These are phyloP conservation scores for Meriones psammophilus DNA, from an alignment of 2,797 vertebrate genomes.

Conservation along the genomic window DNA sequence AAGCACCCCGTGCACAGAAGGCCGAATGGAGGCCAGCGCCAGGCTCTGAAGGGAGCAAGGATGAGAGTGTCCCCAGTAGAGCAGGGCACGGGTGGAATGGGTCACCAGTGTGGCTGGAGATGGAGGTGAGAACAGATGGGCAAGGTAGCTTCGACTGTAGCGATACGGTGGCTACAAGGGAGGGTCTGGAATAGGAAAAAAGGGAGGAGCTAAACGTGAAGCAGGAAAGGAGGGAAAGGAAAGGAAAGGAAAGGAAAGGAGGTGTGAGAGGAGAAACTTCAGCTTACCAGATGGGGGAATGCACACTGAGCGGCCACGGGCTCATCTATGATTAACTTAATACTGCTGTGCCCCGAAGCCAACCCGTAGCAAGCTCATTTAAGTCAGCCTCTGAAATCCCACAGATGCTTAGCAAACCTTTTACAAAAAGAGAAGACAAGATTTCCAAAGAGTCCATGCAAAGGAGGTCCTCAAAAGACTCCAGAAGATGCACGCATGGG, in stretches of 20 bases:
- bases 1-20: not conserved
- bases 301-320: not conserved
- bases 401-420: conserved; percentile 24
- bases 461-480: conserved; percentile 16
- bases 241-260: not conserved
- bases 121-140: not conserved
- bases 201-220: not conserved
- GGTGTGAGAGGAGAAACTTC: not conserved
- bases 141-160: not conserved
- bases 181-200: not conserved
- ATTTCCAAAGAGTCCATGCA: conserved; percentile 38
- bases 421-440: not conserved
- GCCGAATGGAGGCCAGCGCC: not conserved
- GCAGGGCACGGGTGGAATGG: no score
- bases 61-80: not conserved
- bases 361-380: not conserved
- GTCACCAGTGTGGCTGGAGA: not conserved
- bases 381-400: not conserved
- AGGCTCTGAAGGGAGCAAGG: not conserved
- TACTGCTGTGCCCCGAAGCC: not conserved
- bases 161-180: no score
- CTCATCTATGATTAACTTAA: not conserved
- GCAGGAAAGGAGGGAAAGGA: not conserved
- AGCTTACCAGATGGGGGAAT: not conserved
- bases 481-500: not conserved